Evolutionary conservation across 2,888 invertebrate genomes (phyloP), one percentile per base, ranked within the genome.

Genomic region (Oxytorus armatus): DNA sequence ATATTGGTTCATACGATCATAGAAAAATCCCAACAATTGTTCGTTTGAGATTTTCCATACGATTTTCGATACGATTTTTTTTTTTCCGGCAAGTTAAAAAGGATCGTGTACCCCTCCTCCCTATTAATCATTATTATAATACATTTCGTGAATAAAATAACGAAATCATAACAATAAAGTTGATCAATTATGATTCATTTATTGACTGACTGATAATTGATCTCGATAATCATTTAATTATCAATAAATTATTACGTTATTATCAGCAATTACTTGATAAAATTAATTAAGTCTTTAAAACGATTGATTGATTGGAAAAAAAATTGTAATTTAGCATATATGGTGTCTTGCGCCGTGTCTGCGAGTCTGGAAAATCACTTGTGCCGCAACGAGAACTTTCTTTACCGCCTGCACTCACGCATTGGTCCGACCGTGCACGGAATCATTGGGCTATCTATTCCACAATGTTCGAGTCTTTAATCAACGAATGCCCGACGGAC

Each of bases 261-360:
- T 29, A 29, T 29, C 3, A 29, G 5, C 29, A 3, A 29, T 4
- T 29, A 29, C 29, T 29, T 5, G 29, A 29, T 59, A 36, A 5
- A 3, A 36, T 11, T 11, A 1, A 3, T n/a, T 3, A n/a, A n/a
- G 11, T 42, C 2, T 8, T 49, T 42, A 18, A 33, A 23, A 14
- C 1, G 10, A 44, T 16, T 14, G 14, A 39, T 63, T 51, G 10
- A 57, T 44, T 51, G 0, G 66, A 7, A 29, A 14, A 44, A 49
- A 29, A 33, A 47, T 57, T 81, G 55, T 66, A 81, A 93, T 93
- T 81, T 92, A 96, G 95, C 95, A 96, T 92, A 95, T 96, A 87
- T 96, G 96, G 96, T 95, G 95, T 88, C 92, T 94, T 36, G 95
- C 94, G 0, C 96, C 96, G 0, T 94, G 94, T 77, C 92, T 96